Evolutionary conservation across 2,888 invertebrate genomes (phyloP).

Genomic region (Drosophila borealis): DNA sequence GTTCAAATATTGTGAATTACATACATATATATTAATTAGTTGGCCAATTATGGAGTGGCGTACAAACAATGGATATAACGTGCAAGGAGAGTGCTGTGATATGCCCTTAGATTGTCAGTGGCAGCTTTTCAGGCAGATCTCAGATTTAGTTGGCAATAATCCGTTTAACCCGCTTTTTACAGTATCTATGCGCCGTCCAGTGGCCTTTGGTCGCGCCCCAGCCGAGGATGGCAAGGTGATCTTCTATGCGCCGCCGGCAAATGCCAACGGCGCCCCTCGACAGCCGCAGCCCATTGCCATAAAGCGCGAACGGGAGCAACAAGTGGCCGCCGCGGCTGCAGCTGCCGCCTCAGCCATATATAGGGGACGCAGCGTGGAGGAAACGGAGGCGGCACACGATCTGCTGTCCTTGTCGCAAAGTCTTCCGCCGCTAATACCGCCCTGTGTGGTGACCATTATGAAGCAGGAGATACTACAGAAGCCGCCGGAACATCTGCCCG

Average conservation of each 20-base stretch:
- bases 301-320: slow-evolving; percentile 62
- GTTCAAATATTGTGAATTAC: not conserved
- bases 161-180: slow-evolving; percentile 27
- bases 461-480: slow-evolving; percentile 82
- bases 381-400: slow-evolving; percentile 95
- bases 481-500: slow-evolving; percentile 60
- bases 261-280: slow-evolving; percentile 56
- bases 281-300: slow-evolving; percentile 60
- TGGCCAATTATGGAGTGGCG: slow-evolving; percentile 1
- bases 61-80: not conserved
- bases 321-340: slow-evolving; percentile 19
- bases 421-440: slow-evolving; percentile 90
- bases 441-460: slow-evolving; percentile 88
- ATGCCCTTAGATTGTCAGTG: slow-evolving; percentile 44
- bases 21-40: not conserved
- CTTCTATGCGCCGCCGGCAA: slow-evolving; percentile 85
- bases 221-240: slow-evolving; percentile 84
- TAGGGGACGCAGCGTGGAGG: slow-evolving; percentile 90
- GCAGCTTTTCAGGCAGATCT: too few relatives aligned
- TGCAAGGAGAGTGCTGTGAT: not conserved
- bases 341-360: slow-evolving; percentile 60
- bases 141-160: slow-evolving; percentile 19
- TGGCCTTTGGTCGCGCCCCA: slow-evolving; percentile 71
- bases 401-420: slow-evolving; percentile 91
- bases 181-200: slow-evolving; percentile 77